A percentile compares a stretch with the other conserved stretches of the same genome.
These are phyloP conservation scores for Pherbina coryleti DNA, from an alignment of 2,888 invertebrate species.

Conservation along the genomic window DNA sequence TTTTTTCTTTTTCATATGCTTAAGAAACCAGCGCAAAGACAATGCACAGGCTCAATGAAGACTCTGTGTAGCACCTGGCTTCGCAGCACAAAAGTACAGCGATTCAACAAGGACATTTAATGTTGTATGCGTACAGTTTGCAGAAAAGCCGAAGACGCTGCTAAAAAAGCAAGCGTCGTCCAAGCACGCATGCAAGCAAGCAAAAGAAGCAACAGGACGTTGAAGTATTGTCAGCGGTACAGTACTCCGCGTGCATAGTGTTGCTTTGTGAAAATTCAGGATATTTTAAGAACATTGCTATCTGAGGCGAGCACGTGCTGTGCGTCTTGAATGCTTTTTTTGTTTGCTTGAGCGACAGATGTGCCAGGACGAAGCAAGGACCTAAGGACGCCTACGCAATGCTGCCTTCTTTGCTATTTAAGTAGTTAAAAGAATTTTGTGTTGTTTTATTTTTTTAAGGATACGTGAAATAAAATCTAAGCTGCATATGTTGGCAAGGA, in stretches of 20 bases:
- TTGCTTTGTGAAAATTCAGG: not conserved
- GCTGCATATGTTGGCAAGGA: conserved; percentile 4
- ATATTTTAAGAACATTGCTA: not conserved
- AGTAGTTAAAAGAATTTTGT: not conserved
- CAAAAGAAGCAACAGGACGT: conserved; percentile 2
- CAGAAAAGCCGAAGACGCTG: conserved; percentile 23
- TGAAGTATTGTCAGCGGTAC: not conserved
- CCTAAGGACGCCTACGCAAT: conserved; percentile 19
- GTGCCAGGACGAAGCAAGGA: conserved; percentile 4
- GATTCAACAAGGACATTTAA: not conserved
- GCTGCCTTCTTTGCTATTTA: not conserved
- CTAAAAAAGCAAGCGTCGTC: not conserved
- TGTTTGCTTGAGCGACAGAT: too few relatives aligned
- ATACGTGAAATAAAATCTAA: not conserved
- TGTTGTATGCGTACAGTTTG: conserved; percentile 39
- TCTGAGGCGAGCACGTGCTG: conserved; percentile 34
- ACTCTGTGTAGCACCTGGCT: conserved; percentile 39
- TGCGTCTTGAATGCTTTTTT: not conserved
- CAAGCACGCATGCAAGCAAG: too few relatives aligned
- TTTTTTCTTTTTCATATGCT: not conserved
- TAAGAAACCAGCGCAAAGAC: not conserved
- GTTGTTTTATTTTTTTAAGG: conserved; percentile 1
- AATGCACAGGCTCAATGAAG: not conserved
- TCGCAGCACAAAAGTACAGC: not conserved
- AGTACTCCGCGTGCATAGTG: not conserved